Evolutionary conservation across 2,113 vertebrate genomes (phyloP).

Genomic region (Hemibagrus wyckioides): DNA sequence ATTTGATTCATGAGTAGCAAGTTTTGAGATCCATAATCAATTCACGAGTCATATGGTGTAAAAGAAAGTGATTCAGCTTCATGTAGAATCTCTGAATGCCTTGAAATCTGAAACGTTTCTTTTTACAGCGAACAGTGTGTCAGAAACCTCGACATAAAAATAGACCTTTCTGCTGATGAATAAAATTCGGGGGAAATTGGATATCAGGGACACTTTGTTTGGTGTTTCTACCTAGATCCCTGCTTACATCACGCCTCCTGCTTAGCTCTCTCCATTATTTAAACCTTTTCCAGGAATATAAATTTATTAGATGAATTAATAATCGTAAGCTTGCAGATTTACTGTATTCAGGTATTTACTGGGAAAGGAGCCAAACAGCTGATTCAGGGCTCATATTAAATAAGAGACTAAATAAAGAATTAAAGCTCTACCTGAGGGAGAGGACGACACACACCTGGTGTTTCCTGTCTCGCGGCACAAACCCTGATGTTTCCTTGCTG

Average conservation of each 20-base stretch:
- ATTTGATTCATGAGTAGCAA: not conserved
- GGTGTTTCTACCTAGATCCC: not conserved
- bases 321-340: constrained; percentile 8
- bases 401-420: constrained; percentile 14
- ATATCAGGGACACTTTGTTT: not conserved
- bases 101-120: not conserved
- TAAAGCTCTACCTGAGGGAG: constrained; percentile 20
- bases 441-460: constrained; percentile 21
- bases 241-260: not conserved
- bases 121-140: not conserved
- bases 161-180: not conserved
- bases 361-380: constrained; percentile 14
- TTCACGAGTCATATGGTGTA: not conserved
- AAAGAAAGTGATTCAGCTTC: not conserved
- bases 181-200: not conserved
- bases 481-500: not conserved
- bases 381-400: not conserved
- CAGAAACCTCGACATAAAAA: not conserved
- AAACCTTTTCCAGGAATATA: not conserved
- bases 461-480: not conserved
- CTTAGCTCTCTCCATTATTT: not conserved
- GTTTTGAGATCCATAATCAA: not conserved
- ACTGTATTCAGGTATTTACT: constrained; percentile 3
- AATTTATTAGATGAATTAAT: not conserved
- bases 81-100: not conserved